Base-by-base conservation (phyloP, 1,140 invertebrate species). In the Drosophila grimshawi region DNA sequence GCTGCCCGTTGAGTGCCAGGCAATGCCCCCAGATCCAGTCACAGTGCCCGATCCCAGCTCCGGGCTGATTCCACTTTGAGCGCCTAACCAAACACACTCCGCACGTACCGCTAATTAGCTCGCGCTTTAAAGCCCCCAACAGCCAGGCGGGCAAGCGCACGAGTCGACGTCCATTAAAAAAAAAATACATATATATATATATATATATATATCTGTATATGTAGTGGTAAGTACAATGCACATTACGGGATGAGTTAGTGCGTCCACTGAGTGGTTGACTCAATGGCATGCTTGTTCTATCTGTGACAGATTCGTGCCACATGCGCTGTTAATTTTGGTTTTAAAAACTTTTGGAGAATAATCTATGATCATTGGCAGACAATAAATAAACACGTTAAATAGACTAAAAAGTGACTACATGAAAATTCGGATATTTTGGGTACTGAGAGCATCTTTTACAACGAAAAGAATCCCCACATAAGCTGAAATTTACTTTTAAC, bases 81-180 rank as follows among this genome's bases (percentile, higher is more conserved):
- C 69, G 71, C 53, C 69, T 89, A 78, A 89, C 80, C 78, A 85
- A 60, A 85, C 78, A 77, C 86, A 90, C 86, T 85, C 76, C 85
- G 56, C 85, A 89, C 85, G 85, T 89, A 85, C 86, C 46, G 66
- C 75, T 89, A 89, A 89, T 89, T 89, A 89, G 80, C 70, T 67
- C 74, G 85, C 78, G 67, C 65, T 89, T 89, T 81, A 78, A 81
- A 62, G 76, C 72, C 59, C 63, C 53, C 65, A 35, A 8, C 59
- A 56, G 19, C n/a, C 46, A 5, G 30, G 0, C 51, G 41, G 37
- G 62, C 55, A 52, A 45, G 27, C 59, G 59, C 72, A 63, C 66
- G 66, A 69, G 66, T 75, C 46, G 53, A 37, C 63, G 63, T 55
- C 55, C 64, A 67, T 73, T 53, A 67, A n/a, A 10, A 53, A 37